Percentiles rank a stretch among this genome's conserved stretches.
phyloP scores from a whole-genome alignment of 2,113 vertebrate genomes.

The Carettochelys insculpta region DNA sequence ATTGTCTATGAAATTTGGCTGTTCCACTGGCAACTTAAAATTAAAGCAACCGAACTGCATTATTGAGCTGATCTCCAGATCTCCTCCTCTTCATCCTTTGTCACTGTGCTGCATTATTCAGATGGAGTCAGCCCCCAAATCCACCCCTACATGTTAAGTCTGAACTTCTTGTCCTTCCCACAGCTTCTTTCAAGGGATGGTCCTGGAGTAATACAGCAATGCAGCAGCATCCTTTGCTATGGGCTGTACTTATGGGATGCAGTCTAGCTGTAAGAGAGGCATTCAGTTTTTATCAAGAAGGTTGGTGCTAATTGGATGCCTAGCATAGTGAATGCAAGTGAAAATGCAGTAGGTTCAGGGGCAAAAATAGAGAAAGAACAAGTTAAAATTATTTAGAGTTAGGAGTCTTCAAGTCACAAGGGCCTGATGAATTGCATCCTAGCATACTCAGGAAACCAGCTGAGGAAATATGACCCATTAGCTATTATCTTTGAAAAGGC shows the following conservation, averaged over 20 bases:
- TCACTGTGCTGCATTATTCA: fast-evolving
- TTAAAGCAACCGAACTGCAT: background rate
- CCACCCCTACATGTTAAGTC: fast-evolving
- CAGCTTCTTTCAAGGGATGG: background rate
- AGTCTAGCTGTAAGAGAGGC: background rate
- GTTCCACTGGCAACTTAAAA: background rate
- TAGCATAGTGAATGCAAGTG: too few relatives aligned
- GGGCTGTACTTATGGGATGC: background rate
- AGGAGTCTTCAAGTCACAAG: too few relatives aligned
- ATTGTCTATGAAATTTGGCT: background rate
- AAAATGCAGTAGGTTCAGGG: too few relatives aligned
- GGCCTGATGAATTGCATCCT: too few relatives aligned
- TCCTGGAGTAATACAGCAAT: fast-evolving
- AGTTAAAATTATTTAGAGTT: too few relatives aligned
- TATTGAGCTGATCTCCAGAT: background rate
- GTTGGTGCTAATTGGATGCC: too few relatives aligned
- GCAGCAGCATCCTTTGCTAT: background rate
- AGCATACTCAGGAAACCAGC: too few relatives aligned
- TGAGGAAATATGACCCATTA: too few relatives aligned
- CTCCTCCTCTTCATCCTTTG: background rate
- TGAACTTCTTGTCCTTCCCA: background rate
- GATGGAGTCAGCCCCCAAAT: fast-evolving
- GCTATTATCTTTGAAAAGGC: too few relatives aligned
- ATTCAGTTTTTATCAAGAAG: too few relatives aligned
- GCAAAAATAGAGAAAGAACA: too few relatives aligned